phyloP scores from a whole-genome alignment of 2,888 invertebrate genomes.

The Adineta ricciae region DNA sequence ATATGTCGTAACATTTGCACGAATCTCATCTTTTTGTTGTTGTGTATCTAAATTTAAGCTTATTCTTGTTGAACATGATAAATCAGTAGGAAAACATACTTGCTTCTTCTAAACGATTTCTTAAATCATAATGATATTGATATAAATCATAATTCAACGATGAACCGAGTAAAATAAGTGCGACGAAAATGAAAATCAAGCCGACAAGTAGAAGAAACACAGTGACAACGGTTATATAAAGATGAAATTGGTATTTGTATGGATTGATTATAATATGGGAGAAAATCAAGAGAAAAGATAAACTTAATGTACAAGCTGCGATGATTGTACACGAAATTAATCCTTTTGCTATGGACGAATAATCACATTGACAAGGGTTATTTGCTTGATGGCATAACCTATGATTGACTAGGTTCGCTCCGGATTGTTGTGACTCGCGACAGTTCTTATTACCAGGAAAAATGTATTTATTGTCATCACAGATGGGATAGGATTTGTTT shows the following conservation, averaged over 20 bases:
- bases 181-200: not conserved
- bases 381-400: not conserved
- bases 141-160: not conserved
- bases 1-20: not conserved
- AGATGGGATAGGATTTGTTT: not conserved
- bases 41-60: not conserved
- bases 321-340: constrained; percentile 6
- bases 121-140: not conserved
- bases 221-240: not conserved
- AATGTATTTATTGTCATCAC: not conserved
- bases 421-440: not conserved
- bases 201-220: not conserved
- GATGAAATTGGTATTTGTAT: not conserved
- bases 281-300: not conserved
- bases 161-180: not conserved
- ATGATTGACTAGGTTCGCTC: not conserved
- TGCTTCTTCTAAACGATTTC: not conserved
- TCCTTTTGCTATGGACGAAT: not conserved
- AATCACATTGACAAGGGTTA: not conserved
- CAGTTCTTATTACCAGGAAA: not conserved
- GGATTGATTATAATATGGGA: not conserved
- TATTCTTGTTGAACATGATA: no score
- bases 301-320: not conserved
- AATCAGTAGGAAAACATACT: not conserved
- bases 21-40: not conserved